Conservation (phyloP, 2,888 invertebrate species). For the Hipparchia sbordonii region DNA sequence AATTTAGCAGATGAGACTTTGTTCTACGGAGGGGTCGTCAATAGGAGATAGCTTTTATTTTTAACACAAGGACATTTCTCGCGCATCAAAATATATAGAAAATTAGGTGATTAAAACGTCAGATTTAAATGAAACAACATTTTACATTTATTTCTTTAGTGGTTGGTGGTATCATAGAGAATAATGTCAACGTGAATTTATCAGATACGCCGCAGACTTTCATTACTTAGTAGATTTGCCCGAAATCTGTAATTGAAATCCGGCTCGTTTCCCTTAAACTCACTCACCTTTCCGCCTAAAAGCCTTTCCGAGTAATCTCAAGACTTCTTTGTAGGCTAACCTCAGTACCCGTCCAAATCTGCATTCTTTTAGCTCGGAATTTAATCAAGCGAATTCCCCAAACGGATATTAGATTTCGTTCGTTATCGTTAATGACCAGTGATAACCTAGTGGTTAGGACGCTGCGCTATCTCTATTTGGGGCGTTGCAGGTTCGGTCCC, state of each 20-base stretch:
- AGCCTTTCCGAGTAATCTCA: constrained; percentile 26
- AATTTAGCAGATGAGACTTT: no score
- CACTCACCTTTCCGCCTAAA: constrained; percentile 21
- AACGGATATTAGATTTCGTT: constrained; percentile 40
- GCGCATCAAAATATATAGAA: no score
- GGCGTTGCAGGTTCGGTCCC: no score
- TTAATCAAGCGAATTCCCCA: constrained; percentile 22
- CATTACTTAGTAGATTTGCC: constrained; percentile 39
- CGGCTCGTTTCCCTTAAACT: constrained; percentile 28
- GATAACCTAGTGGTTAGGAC: no score
- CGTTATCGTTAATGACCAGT: constrained; percentile 20
- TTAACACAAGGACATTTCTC: no score
- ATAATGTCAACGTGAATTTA: neutral
- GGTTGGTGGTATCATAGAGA: no score
- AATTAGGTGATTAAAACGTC: no score
- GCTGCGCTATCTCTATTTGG: no score
- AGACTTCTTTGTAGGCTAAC: constrained; percentile 26
- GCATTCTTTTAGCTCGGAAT: constrained; percentile 17
- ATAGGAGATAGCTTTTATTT: no score
- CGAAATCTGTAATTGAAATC: constrained; percentile 49
- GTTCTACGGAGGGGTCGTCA: no score
- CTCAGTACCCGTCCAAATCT: constrained; percentile 9
- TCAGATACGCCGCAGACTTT: constrained; percentile 28
- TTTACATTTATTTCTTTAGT: no score
- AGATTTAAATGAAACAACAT: no score